Evolutionary conservation across 1,140 invertebrate genomes (phyloP), one percentile per base, ranked within the genome.

Genomic region (Drosophila orosa): DNA sequence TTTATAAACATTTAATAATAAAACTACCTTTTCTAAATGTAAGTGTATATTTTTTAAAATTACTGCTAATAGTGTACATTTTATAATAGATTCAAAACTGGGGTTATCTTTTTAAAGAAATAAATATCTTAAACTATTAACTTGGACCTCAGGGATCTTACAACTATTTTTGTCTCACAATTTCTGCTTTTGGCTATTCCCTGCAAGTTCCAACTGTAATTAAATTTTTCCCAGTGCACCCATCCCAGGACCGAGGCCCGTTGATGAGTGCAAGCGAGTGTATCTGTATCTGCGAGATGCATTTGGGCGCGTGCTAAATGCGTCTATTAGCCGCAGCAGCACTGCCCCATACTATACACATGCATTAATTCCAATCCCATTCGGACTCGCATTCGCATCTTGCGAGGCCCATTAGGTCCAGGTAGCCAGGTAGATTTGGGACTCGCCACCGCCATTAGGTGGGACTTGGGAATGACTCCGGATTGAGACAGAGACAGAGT

Each of bases 241-340:
- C 65, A 75, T 74, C 78, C 65, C 57, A 73, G 62, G 56, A 33
- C 33, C 22, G 25, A 24, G 40, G 47, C 27, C 50, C 24, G 50
- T 50, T 62, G 74, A 75, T 66, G 60, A 74, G 42, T 44, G 39
- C 67, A 17, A 12, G 35, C 19, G 8, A 48, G 45, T 56, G 73
- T 75, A 81, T 78, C 71, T 67, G 10, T 67, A 78, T 81, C 78
- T 67, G 19, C 48, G 15, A 80, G 73, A 77, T 84, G 74, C 81
- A 59, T 66, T 72, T 74, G 68, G 72, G 48, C 82, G 82, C 82
- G 83, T 87, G 83, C 82, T 86, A 86, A 86, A 86, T 86, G 72
- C 45, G 40, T 56, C 82, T 81, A 78, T 85, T 85, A 85, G 78
- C 42, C 72, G 40, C 55, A 44, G 13, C 13, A 48, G 22, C 10